A percentile compares a stretch with the other conserved stretches of the same genome.
Conservation (phyloP, 2,888 invertebrate species). For the Dione vanillae region DNA sequence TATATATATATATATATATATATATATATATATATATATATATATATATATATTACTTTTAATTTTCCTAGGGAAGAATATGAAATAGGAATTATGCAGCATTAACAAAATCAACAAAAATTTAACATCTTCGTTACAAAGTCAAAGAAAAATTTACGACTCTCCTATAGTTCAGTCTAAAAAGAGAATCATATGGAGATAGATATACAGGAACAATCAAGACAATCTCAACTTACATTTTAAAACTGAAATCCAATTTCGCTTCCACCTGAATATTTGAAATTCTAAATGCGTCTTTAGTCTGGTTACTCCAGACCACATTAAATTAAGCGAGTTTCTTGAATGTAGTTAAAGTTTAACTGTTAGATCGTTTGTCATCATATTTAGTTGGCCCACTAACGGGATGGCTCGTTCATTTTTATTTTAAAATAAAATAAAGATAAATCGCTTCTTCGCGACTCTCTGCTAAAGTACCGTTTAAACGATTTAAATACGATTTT, state of each 20-base stretch:
- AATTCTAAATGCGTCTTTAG: slow-evolving; percentile 41
- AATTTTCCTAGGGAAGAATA: no score
- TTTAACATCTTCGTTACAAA: no score
- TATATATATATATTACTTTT: no score
- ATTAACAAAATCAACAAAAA: no score
- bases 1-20: no score
- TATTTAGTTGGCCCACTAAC: slow-evolving; percentile 46
- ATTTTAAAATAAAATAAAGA: slow-evolving; percentile 55
- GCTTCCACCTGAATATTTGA: slow-evolving; percentile 25
- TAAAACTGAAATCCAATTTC: slow-evolving; percentile 18
- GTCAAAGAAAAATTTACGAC: no score
- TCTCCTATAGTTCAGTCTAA: no score
- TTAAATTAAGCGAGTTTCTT: slow-evolving; percentile 43
- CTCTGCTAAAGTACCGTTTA: slow-evolving; percentile 15
- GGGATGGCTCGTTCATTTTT: slow-evolving; percentile 50
- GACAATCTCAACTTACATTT: slow-evolving; percentile 2
- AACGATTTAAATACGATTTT: slow-evolving; percentile 12
- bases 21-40: no score
- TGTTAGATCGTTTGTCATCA: slow-evolving; percentile 56
- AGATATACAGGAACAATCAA: neutral
- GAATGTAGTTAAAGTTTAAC: slow-evolving; percentile 54
- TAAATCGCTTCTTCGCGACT: slow-evolving; percentile 45
- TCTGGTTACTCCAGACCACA: slow-evolving; percentile 38
- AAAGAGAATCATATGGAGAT: neutral
- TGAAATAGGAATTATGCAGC: no score